Evolutionary conservation across 2,797 vertebrate genomes (phyloP).

Genomic region (Lateolabrax maculatus): DNA sequence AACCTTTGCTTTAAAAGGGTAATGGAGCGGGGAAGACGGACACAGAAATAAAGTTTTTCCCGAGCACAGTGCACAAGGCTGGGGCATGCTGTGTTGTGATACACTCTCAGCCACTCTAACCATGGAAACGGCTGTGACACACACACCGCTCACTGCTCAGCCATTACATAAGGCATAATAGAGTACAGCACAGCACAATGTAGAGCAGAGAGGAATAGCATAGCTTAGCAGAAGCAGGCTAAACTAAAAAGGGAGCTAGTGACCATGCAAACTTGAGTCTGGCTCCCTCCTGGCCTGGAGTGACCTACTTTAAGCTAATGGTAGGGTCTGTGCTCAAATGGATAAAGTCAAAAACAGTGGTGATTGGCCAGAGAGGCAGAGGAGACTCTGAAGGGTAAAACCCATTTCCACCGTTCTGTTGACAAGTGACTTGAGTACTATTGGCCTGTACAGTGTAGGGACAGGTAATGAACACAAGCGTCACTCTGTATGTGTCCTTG

Average conservation of each 20-base stretch:
- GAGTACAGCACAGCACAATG: slow-evolving; percentile 67
- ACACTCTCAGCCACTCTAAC: slow-evolving; percentile 67
- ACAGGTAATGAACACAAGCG: slow-evolving; percentile 50
- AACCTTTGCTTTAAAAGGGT: not conserved
- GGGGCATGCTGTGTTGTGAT: slow-evolving; percentile 68
- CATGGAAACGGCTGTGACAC: slow-evolving; percentile 80
- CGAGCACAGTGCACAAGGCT: slow-evolving; percentile 49
- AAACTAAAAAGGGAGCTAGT: slow-evolving; percentile 69
- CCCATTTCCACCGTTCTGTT: slow-evolving; percentile 34
- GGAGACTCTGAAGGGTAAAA: slow-evolving; percentile 73
- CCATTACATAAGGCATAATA: slow-evolving; percentile 77
- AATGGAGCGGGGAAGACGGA: not conserved
- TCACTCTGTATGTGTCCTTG: slow-evolving; percentile 52
- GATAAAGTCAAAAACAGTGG: slow-evolving; percentile 74
- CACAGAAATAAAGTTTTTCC: slow-evolving; percentile 31
- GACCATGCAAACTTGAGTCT: slow-evolving; percentile 76
- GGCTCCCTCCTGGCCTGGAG: slow-evolving; percentile 83
- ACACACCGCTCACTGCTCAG: slow-evolving; percentile 71
- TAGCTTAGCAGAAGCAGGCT: slow-evolving; percentile 69
- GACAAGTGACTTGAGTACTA: slow-evolving; percentile 52
- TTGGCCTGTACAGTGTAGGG: slow-evolving; percentile 27
- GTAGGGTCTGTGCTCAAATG: slow-evolving; percentile 70
- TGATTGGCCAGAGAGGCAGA: slow-evolving; percentile 63
- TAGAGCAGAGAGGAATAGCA: slow-evolving; percentile 61
- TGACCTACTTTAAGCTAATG: slow-evolving; percentile 86